Evolutionary conservation across 2,113 vertebrate genomes (phyloP).

Genomic region (Etheostoma spectabile): DNA sequence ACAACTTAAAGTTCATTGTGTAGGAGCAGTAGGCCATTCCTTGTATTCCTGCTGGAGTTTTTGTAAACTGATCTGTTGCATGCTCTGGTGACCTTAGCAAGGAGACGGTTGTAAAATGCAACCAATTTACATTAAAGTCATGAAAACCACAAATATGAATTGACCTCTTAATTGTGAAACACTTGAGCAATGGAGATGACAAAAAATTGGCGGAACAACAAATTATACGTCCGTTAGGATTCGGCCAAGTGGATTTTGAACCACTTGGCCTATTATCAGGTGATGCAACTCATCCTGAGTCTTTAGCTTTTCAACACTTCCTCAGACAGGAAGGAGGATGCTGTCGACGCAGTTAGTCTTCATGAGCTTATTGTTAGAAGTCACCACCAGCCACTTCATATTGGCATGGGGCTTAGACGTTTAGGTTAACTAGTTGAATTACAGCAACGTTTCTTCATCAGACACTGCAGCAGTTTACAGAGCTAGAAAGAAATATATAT

Average conservation of each 20-base stretch:
- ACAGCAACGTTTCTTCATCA: background rate
- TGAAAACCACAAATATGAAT: background rate
- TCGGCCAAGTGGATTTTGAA: no score
- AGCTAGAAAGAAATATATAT: background rate
- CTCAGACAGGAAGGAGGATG: conserved; percentile 27
- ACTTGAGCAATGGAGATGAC: background rate
- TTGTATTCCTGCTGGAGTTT: background rate
- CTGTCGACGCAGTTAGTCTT: conserved; percentile 23
- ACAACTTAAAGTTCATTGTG: background rate
- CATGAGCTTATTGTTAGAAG: background rate
- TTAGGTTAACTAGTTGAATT: background rate
- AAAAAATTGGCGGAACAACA: no score
- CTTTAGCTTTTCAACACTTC: conserved; percentile 49
- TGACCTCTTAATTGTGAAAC: background rate
- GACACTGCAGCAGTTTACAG: background rate
- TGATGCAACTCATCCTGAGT: conserved; percentile 12
- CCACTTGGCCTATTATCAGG: background rate
- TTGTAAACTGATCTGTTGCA: background rate
- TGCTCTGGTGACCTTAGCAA: background rate
- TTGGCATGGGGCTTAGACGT: background rate
- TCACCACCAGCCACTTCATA: background rate
- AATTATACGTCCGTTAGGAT: no score
- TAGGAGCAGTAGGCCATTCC: background rate
- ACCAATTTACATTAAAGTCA: background rate
- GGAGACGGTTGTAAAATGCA: background rate